Conservation (phyloP, 2,797 vertebrate species). For the Falco peregrinus region DNA sequence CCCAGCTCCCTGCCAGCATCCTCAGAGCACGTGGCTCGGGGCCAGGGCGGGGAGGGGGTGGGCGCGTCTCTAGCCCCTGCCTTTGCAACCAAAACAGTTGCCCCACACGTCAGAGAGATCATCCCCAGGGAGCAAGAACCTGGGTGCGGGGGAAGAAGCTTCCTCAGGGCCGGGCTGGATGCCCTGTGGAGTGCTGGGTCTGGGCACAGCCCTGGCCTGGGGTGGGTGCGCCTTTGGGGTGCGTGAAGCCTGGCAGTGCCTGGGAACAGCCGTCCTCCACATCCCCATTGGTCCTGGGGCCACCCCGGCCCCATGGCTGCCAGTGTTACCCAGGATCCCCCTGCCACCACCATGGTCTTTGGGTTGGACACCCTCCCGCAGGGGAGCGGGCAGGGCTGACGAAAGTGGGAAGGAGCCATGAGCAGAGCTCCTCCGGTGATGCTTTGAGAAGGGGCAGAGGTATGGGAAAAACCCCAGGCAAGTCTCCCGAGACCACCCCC, state of each 20-base stretch:
- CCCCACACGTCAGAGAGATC: accelerated
- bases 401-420: accelerated
- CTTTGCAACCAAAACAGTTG: not conserved
- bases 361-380: accelerated
- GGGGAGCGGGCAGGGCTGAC: not conserved
- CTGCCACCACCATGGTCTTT: accelerated
- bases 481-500: too few species aligned
- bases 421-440: not conserved
- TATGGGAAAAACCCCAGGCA: not conserved
- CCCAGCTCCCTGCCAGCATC: not conserved
- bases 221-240: accelerated
- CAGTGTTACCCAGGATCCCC: not conserved
- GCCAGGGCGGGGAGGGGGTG: too few species aligned
- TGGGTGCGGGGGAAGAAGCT: not conserved
- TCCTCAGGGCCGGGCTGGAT: not conserved
- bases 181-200: not conserved
- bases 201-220: not conserved
- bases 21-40: not conserved
- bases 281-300: not conserved
- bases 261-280: accelerated
- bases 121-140: not conserved
- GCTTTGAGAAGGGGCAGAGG: not conserved
- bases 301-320: not conserved
- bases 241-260: not conserved
- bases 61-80: accelerated